Percentiles rank a stretch among this genome's conserved stretches.
Conservation (phyloP, 2,888 invertebrate genomes). For the Epinotia nisella region DNA sequence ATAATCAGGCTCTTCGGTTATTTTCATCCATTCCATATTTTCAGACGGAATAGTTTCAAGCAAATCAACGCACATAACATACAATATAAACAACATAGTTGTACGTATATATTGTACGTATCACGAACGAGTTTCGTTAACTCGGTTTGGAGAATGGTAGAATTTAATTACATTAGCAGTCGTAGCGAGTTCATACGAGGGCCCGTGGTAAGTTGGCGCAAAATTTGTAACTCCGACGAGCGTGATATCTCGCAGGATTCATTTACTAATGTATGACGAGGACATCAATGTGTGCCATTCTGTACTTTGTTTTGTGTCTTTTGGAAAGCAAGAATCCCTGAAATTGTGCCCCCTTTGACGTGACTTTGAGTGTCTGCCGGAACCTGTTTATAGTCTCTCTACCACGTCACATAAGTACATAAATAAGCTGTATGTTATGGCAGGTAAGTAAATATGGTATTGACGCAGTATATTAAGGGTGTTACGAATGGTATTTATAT, state of each 20-base stretch:
- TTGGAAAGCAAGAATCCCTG: not conserved
- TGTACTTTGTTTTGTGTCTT: constrained; percentile 24
- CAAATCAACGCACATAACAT: constrained; percentile 32
- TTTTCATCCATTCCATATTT: too few relatives aligned
- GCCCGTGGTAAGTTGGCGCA: constrained; percentile 49
- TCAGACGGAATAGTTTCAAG: constrained; percentile 20
- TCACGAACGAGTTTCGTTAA: constrained; percentile 46
- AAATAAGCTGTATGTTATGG: not conserved
- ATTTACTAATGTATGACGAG: constrained; percentile 45
- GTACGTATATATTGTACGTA: constrained; percentile 32
- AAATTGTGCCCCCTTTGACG: constrained; percentile 1
- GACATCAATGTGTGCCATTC: constrained; percentile 31
- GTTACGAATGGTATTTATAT: not conserved
- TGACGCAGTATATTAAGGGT: not conserved
- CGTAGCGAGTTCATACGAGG: constrained; percentile 47
- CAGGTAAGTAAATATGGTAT: not conserved
- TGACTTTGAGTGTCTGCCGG: not conserved
- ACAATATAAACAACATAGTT: constrained; percentile 25
- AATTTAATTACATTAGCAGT: constrained; percentile 63
- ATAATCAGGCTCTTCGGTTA: too few relatives aligned
- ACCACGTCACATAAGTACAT: not conserved
- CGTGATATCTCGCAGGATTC: constrained; percentile 45
- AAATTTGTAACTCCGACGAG: constrained; percentile 50
- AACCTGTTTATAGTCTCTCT: not conserved
- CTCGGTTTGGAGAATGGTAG: constrained; percentile 49